These are phyloP conservation scores for Dysidea cf. avara DNA, from an alignment of 37 sponge, comb jelly and placozoan genomes.

Conservation along the genomic window DNA sequence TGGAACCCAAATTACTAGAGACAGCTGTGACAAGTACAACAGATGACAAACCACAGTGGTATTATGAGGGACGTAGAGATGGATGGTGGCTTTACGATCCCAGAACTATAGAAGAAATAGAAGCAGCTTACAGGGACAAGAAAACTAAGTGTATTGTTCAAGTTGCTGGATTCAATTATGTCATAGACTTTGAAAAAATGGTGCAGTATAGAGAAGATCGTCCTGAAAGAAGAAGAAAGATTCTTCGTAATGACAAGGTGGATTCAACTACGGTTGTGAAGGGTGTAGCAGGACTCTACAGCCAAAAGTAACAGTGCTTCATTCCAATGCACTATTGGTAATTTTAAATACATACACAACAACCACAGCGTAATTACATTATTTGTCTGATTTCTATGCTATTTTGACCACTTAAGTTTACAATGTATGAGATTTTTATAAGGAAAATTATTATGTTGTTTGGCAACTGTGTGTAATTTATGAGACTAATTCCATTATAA, in stretches of 20 bases:
- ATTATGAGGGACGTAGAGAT: conserved; percentile 74
- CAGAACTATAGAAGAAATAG: conserved; percentile 69
- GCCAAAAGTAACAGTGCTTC: no score
- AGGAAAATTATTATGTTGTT: no score
- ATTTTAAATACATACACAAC: no score
- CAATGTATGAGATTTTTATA: no score
- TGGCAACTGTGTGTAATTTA: no score
- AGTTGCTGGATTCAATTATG: conserved; percentile 76
- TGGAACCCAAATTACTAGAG: conserved; percentile 27
- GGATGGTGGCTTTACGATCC: conserved; percentile 95
- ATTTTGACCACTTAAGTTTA: no score
- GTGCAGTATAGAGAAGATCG: conserved; percentile 62
- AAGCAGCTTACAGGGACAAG: conserved; percentile 28
- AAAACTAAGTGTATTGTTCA: conserved; percentile 26
- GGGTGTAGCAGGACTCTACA: conserved; percentile 75
- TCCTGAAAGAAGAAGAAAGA: conserved; percentile 51
- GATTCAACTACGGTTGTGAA: conserved; percentile 18
- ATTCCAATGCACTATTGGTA: no score
- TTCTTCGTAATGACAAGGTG: conserved; percentile 46
- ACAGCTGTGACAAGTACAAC: neutral
- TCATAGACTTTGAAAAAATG: conserved; percentile 72
- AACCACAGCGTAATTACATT: no score
- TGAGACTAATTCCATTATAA: no score
- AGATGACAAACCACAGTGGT: conserved; percentile 42
- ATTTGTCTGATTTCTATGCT: no score